These are phyloP conservation scores for Trematocara stigmaticum DNA, from an alignment of 2,113 vertebrate genomes.

Conservation along the genomic window DNA sequence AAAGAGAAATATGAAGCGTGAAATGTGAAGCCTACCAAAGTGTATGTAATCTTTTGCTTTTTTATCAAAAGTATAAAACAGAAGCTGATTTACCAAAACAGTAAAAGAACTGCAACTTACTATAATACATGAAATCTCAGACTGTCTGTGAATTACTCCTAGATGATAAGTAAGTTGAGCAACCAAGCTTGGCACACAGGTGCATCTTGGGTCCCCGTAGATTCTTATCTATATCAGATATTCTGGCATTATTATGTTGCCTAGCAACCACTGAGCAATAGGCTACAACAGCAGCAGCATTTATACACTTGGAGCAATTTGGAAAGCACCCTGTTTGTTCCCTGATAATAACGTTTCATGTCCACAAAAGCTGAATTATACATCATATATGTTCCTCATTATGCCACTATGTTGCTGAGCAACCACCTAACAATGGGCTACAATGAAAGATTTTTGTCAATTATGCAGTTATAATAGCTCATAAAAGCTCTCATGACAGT, in stretches of 20 bases:
- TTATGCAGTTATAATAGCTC: background rate
- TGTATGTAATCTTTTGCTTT: background rate
- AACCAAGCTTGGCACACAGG: background rate
- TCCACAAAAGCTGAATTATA: background rate
- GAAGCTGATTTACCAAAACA: background rate
- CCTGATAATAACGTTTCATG: background rate
- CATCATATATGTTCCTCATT: background rate
- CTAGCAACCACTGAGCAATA: background rate
- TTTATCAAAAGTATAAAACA: background rate
- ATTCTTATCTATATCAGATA: background rate
- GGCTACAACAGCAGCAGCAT: background rate
- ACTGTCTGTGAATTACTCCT: background rate
- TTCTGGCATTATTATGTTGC: background rate
- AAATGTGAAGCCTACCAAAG: background rate
- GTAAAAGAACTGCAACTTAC: background rate
- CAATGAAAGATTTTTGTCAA: background rate
- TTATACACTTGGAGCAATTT: background rate
- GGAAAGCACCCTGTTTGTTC: background rate
- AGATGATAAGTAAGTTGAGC: background rate
- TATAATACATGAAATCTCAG: background rate
- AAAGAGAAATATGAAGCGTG: background rate
- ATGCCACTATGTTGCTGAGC: background rate
- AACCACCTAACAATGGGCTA: background rate
- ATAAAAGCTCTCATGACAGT: background rate
- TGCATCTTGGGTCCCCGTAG: background rate